phyloP scores from a whole-genome alignment of 2,113 vertebrate genomes.

The Pseudonaja textilis region DNA sequence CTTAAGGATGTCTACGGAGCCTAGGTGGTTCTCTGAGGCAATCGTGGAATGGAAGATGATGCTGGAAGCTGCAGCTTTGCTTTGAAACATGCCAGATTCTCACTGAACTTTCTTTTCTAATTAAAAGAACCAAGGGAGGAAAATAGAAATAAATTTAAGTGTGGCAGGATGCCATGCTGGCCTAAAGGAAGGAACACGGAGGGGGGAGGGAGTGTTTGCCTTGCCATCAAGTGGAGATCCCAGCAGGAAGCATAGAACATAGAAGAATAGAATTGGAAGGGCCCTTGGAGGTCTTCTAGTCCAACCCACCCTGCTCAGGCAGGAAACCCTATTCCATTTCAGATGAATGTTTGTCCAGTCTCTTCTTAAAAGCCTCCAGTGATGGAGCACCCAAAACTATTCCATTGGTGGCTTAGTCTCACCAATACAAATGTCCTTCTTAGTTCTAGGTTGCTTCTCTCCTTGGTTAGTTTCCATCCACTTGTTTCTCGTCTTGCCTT shows the following conservation, averaged over 20 bases:
- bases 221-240: background rate
- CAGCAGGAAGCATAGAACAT: background rate
- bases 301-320: too few species aligned
- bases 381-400: too few species aligned
- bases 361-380: too few species aligned
- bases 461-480: too few species aligned
- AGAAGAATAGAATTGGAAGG: background rate
- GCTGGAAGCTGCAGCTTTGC: background rate
- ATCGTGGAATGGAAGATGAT: background rate
- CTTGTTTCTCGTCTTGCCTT: too few species aligned
- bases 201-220: background rate
- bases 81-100: background rate
- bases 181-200: background rate
- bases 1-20: background rate
- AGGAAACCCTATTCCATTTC: too few species aligned
- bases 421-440: too few species aligned
- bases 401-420: too few species aligned
- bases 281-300: too few species aligned
- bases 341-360: too few species aligned
- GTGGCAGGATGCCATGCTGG: background rate
- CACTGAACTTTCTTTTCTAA: background rate
- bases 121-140: background rate
- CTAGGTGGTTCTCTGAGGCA: background rate
- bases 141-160: background rate
- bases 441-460: too few species aligned